Conservation (phyloP, 2,113 vertebrate species). For the Apistogramma diplotaenia region DNA sequence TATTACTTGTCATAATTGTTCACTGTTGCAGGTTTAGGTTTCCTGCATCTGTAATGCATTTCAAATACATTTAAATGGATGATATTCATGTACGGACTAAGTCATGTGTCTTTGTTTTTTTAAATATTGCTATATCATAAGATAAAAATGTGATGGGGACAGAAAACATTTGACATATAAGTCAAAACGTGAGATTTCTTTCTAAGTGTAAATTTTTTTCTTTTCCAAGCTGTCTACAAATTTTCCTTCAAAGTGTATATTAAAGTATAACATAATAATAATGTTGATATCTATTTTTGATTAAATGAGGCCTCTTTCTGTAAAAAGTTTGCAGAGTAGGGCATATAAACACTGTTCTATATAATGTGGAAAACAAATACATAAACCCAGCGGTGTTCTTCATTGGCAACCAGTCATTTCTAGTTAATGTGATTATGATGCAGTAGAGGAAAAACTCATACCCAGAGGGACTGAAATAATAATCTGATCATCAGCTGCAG, state of each 20-base stretch:
- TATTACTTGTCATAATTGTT: no score
- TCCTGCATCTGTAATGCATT: no score
- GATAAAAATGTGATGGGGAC: neutral
- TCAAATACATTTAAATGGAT: neutral
- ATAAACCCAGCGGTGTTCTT: neutral
- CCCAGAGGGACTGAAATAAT: slow-evolving; percentile 9
- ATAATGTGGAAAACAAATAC: neutral
- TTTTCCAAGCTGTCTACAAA: no score
- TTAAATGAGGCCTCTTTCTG: neutral
- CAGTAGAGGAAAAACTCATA: neutral
- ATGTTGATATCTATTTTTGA: neutral
- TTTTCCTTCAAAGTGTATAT: neutral
- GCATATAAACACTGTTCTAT: neutral
- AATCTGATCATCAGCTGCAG: slow-evolving; percentile 23
- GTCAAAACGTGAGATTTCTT: neutral
- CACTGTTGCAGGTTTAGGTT: no score
- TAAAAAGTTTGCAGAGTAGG: neutral
- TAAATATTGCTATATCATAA: neutral
- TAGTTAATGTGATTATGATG: slow-evolving; percentile 3
- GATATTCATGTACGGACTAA: neutral
- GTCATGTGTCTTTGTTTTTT: neutral
- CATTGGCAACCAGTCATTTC: neutral
- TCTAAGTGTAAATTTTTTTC: neutral
- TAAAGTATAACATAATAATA: neutral
- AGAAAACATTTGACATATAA: neutral